These are phyloP conservation scores for Tetragonula carbonaria DNA, from an alignment of 2,888 invertebrate genomes.

Conservation along the genomic window DNA sequence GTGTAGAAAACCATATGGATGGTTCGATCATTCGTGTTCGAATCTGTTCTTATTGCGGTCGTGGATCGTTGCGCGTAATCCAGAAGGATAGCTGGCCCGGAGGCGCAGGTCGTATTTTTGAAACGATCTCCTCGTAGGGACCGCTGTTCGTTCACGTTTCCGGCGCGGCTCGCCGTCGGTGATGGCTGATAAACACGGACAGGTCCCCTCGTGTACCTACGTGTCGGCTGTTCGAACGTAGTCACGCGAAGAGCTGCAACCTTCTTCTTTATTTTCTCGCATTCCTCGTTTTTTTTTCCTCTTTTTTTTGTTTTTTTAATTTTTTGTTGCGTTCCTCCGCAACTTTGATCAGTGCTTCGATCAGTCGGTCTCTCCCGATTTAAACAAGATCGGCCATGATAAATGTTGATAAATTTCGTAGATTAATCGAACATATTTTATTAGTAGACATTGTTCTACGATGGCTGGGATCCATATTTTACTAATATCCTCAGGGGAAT, in stretches of 20 bases:
- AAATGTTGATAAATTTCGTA: background rate
- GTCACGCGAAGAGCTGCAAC: constrained; percentile 69
- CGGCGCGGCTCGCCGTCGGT: constrained; percentile 65
- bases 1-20: background rate
- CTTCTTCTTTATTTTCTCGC: constrained; percentile 20
- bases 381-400: constrained; percentile 57
- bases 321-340: constrained; percentile 18
- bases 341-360: constrained; percentile 33
- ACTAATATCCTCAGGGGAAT: too few species aligned
- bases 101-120: constrained; percentile 19
- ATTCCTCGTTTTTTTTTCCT: constrained; percentile 32
- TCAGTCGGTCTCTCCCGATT: constrained; percentile 64
- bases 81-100: constrained; percentile 7
- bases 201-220: constrained; percentile 67
- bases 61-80: constrained; percentile 10
- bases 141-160: constrained; percentile 65
- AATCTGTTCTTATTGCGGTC: background rate
- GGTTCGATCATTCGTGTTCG: constrained; percentile 1
- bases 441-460: background rate
- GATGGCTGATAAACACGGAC: constrained; percentile 75
- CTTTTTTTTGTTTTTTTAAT: constrained; percentile 13
- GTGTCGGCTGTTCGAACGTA: constrained; percentile 69
- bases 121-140: constrained; percentile 43
- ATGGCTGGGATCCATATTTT: background rate
- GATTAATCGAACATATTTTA: background rate